Conservation (phyloP, 2,113 vertebrate species). For the Empidonax alnorum region DNA sequence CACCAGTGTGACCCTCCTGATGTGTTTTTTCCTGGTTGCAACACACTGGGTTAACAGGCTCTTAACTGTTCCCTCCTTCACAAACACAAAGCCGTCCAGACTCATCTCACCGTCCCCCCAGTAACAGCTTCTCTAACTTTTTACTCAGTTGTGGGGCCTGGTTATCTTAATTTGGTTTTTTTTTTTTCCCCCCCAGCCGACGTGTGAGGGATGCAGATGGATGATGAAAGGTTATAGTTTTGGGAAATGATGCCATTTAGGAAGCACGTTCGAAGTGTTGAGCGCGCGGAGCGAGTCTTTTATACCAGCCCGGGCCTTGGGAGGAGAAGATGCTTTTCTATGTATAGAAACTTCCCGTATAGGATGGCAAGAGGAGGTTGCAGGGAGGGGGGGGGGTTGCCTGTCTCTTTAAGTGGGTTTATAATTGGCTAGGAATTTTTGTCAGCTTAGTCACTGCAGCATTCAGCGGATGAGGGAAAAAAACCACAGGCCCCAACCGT, state of each 20-base stretch:
- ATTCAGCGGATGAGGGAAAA: conserved; percentile 72
- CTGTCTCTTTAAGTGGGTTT: conserved; percentile 78
- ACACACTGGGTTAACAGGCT: neutral
- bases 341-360: conserved; percentile 68
- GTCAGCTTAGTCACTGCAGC: conserved; percentile 78
- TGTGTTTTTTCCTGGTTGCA: neutral
- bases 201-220: neutral
- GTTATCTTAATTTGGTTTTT: neutral
- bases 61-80: neutral
- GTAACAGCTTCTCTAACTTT: neutral
- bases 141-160: neutral
- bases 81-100: neutral
- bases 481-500: conserved; percentile 77
- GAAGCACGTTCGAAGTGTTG: conserved; percentile 41
- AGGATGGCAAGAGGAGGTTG: conserved; percentile 56
- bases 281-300: neutral
- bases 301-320: conserved; percentile 6
- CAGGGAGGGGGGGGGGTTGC: conserved; percentile 36
- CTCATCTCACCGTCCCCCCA: neutral
- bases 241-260: conserved; percentile 53
- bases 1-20: neutral
- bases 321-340: conserved; percentile 57
- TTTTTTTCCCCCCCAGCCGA: neutral
- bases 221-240: conserved; percentile 1
- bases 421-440: conserved; percentile 79